phyloP scores from a whole-genome alignment of 2,888 invertebrate genomes.

The Erpobdella octoculata region DNA sequence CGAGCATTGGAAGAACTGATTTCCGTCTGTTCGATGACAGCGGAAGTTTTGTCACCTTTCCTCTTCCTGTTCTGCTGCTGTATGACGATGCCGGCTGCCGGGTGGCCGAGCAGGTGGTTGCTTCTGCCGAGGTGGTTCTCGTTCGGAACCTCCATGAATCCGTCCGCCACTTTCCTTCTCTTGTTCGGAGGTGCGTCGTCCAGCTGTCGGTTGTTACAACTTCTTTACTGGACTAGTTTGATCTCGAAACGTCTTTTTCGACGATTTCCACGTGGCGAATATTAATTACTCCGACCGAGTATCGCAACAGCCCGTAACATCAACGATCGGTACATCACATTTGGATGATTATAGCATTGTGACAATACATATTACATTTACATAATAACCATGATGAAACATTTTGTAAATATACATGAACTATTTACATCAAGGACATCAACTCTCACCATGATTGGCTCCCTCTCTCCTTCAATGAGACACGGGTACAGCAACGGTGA shows the following conservation, averaged over 20 bases:
- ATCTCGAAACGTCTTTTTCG: too few relatives aligned
- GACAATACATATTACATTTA: too few relatives aligned
- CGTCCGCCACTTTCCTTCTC: neutral
- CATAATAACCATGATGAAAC: too few relatives aligned
- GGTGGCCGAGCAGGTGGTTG: neutral
- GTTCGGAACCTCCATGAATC: neutral
- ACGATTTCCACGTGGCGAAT: too few relatives aligned
- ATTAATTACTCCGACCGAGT: too few relatives aligned
- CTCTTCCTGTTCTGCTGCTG: neutral
- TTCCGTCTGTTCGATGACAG: neutral
- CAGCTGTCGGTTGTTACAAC: neutral
- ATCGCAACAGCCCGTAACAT: too few relatives aligned
- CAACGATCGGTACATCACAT: too few relatives aligned
- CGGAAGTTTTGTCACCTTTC: neutral
- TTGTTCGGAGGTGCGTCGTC: constrained; percentile 25
- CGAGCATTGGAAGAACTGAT: too few relatives aligned
- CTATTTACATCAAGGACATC: too few relatives aligned
- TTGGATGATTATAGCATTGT: too few relatives aligned
- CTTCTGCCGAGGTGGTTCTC: neutral
- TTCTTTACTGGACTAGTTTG: neutral
- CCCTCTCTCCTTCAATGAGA: constrained; percentile 27
- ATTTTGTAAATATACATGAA: too few relatives aligned
- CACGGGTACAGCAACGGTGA: constrained; percentile 22
- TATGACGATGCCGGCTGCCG: neutral
- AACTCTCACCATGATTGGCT: constrained; percentile 20